phyloP scores from a whole-genome alignment of 1,140 invertebrate species.

The Drosophila takahashii region DNA sequence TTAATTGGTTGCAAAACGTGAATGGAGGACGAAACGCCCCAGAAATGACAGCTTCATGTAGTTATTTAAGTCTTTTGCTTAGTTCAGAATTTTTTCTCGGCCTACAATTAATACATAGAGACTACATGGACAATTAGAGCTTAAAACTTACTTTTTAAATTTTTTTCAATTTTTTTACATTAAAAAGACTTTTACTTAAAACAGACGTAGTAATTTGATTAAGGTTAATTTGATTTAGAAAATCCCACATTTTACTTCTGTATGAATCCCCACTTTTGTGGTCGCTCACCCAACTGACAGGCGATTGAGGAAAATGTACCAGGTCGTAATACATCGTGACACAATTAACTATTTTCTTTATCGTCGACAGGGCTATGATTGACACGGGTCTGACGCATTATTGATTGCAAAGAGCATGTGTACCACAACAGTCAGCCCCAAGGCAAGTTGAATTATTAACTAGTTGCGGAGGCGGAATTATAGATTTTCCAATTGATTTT shows the following conservation, averaged over 20 bases:
- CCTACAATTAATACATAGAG: too few relatives aligned
- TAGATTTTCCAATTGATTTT: conserved; percentile 17
- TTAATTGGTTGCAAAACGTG: conserved; percentile 9
- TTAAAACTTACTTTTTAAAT: too few relatives aligned
- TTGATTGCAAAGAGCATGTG: conserved; percentile 27
- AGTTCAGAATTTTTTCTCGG: too few relatives aligned
- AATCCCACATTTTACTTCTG: too few relatives aligned
- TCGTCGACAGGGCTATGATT: conserved; percentile 20
- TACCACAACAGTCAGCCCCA: neutral
- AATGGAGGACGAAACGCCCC: conserved; percentile 1
- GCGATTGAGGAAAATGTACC: neutral
- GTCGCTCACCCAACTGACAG: too few relatives aligned
- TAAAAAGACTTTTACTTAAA: too few relatives aligned
- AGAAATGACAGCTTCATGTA: neutral
- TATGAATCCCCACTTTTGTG: too few relatives aligned
- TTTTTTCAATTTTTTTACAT: too few relatives aligned
- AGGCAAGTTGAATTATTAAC: conserved; percentile 6
- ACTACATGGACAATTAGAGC: too few relatives aligned
- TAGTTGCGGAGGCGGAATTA: conserved; percentile 1
- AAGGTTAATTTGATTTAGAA: too few relatives aligned
- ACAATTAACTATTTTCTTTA: conserved; percentile 24
- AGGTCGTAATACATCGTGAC: conserved; percentile 5
- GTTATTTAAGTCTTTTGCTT: too few relatives aligned
- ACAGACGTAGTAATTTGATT: too few relatives aligned
- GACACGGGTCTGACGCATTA: conserved; percentile 46